A percentile compares a stretch with the other conserved stretches of the same genome.
Evolutionary conservation across 2,113 vertebrate species (phyloP).

Genomic region (Monarcha castaneiventris): DNA sequence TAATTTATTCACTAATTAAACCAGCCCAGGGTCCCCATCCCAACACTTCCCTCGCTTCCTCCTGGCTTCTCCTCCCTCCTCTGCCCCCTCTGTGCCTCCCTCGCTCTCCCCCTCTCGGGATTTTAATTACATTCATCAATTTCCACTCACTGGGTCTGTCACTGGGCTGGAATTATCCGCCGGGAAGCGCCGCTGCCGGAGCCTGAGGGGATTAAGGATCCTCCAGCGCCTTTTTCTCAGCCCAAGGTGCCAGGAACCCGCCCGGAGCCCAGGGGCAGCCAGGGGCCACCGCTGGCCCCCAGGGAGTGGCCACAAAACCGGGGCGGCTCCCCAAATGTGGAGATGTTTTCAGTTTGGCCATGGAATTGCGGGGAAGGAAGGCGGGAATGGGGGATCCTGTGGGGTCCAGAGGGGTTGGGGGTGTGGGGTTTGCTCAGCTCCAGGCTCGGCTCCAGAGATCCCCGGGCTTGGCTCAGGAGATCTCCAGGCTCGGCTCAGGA

Average conservation of each 20-base stretch:
- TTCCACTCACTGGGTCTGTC: slow-evolving; percentile 62
- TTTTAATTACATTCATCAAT: slow-evolving; percentile 71
- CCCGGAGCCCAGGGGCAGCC: slow-evolving; percentile 45
- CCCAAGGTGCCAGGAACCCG: slow-evolving; percentile 51
- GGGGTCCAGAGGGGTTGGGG: background rate
- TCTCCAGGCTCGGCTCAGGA: too few relatives aligned
- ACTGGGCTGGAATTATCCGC: slow-evolving; percentile 57
- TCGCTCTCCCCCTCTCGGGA: slow-evolving; percentile 6
- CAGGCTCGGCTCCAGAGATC: too few relatives aligned
- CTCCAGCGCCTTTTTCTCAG: slow-evolving; percentile 18
- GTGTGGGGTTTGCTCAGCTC: fast-evolving
- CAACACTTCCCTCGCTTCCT: background rate
- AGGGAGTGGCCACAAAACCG: slow-evolving; percentile 45
- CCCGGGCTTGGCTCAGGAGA: too few relatives aligned
- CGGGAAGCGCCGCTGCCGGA: slow-evolving; percentile 42
- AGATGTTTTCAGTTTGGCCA: background rate
- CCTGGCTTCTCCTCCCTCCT: background rate
- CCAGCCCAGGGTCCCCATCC: background rate
- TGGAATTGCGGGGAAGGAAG: background rate
- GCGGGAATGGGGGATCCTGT: background rate
- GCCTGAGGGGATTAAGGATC: slow-evolving; percentile 48
- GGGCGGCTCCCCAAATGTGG: background rate
- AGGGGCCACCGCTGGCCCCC: slow-evolving; percentile 27
- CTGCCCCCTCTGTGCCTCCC: background rate
- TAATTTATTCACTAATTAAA: background rate